A percentile compares a stretch with the other conserved stretches of the same genome.
These are phyloP conservation scores for Cybosia mesomella DNA, from an alignment of 2,888 invertebrate species.

Conservation along the genomic window DNA sequence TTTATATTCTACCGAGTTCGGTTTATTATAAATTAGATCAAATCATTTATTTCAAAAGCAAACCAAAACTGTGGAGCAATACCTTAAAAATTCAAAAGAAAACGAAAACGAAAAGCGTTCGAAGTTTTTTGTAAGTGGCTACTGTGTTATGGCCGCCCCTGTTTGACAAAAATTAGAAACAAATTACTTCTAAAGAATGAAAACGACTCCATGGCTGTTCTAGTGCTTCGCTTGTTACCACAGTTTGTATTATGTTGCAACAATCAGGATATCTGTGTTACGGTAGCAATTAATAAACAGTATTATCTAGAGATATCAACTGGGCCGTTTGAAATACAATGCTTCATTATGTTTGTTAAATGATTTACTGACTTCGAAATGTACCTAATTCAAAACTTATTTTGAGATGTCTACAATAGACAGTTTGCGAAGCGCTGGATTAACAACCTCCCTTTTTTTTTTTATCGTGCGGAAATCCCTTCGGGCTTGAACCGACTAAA, in stretches of 20 bases:
- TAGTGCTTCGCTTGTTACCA: neutral
- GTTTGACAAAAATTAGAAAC: neutral
- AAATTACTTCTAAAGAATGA: neutral
- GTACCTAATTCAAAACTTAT: too few relatives aligned
- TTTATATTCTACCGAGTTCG: neutral
- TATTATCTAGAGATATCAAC: neutral
- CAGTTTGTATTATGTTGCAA: neutral
- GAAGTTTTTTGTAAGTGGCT: neutral
- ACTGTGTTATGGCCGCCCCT: neutral
- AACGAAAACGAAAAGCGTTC: too few relatives aligned
- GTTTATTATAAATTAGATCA: neutral
- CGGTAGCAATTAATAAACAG: neutral
- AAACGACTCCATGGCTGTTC: neutral
- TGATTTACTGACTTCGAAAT: too few relatives aligned
- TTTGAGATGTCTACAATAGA: too few relatives aligned
- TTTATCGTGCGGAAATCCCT: too few relatives aligned
- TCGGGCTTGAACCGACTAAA: too few relatives aligned
- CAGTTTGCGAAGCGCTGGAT: too few relatives aligned
- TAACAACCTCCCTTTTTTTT: too few relatives aligned
- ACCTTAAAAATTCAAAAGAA: neutral
- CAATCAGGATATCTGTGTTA: neutral
- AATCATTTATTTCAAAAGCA: neutral
- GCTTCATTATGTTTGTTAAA: neutral
- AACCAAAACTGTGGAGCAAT: neutral
- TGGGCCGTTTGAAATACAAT: neutral